Evolutionary conservation across 2,113 vertebrate genomes (phyloP).

Genomic region (Archilochus colubris): DNA sequence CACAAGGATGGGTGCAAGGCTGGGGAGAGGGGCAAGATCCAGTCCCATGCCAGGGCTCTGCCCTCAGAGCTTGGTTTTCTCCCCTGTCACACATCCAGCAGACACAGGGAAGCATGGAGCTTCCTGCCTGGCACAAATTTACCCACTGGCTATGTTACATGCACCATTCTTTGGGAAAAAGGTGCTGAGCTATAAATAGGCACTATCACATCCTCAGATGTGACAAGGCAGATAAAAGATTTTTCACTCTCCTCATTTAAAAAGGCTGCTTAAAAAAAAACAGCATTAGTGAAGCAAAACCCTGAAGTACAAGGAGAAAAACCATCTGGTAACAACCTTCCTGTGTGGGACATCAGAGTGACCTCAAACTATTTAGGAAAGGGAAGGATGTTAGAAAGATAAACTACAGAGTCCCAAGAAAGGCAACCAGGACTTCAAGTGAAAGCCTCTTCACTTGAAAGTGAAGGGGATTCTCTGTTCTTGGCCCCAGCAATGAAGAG

Average conservation of each 20-base stretch:
- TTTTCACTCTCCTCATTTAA: background rate
- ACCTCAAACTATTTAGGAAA: background rate
- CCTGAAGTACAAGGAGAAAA: background rate
- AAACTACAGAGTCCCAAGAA: background rate
- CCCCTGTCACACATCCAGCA: background rate
- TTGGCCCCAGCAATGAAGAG: accelerated
- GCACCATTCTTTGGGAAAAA: background rate
- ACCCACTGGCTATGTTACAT: background rate
- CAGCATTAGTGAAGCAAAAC: background rate
- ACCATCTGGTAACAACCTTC: background rate
- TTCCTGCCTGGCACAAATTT: background rate
- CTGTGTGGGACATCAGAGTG: background rate
- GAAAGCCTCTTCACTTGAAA: background rate
- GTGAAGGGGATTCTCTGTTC: background rate
- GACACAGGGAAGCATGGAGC: background rate
- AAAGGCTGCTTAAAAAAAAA: background rate
- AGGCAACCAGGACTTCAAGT: background rate
- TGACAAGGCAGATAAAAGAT: accelerated
- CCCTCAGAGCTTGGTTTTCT: background rate
- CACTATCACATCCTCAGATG: background rate
- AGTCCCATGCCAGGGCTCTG: background rate
- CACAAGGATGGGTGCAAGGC: background rate
- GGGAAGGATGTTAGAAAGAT: background rate
- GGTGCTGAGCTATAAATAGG: background rate
- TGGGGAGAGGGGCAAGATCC: background rate